phyloP scores from a whole-genome alignment of 2,113 vertebrate species.

The Tylochromis polylepis region DNA sequence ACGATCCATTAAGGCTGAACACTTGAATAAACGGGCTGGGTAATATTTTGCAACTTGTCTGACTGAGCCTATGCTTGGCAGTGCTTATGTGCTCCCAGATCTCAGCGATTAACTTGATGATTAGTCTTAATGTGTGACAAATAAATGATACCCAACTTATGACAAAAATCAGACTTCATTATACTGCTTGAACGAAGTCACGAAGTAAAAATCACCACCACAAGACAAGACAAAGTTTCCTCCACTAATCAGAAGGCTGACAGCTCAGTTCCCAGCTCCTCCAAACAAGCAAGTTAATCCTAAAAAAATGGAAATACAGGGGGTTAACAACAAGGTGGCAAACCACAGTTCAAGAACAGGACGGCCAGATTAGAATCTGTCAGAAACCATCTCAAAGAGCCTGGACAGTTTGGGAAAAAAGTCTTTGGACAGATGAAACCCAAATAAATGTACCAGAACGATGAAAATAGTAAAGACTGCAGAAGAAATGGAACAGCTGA shows the following conservation, averaged over 20 bases:
- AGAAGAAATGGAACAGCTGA: neutral
- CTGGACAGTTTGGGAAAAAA: neutral
- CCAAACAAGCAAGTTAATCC: neutral
- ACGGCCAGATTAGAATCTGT: neutral
- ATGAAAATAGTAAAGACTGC: neutral
- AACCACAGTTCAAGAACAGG: neutral
- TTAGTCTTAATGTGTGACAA: neutral
- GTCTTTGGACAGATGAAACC: neutral
- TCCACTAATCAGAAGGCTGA: neutral
- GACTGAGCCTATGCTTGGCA: neutral
- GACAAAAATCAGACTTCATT: neutral
- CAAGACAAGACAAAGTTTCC: neutral
- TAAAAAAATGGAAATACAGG: accelerated
- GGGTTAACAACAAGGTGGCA: neutral
- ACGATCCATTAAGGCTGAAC: neutral
- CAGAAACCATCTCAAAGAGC: neutral
- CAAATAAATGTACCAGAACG: neutral
- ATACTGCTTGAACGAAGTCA: neutral
- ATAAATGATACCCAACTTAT: neutral
- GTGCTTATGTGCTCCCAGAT: neutral
- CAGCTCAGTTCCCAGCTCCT: neutral
- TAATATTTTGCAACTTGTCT: too few relatives aligned
- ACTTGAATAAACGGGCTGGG: neutral
- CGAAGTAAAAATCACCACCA: neutral
- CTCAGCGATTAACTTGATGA: neutral